These are phyloP conservation scores for Sebastes paucispinis DNA, from an alignment of 2,797 vertebrate genomes.

Conservation along the genomic window DNA sequence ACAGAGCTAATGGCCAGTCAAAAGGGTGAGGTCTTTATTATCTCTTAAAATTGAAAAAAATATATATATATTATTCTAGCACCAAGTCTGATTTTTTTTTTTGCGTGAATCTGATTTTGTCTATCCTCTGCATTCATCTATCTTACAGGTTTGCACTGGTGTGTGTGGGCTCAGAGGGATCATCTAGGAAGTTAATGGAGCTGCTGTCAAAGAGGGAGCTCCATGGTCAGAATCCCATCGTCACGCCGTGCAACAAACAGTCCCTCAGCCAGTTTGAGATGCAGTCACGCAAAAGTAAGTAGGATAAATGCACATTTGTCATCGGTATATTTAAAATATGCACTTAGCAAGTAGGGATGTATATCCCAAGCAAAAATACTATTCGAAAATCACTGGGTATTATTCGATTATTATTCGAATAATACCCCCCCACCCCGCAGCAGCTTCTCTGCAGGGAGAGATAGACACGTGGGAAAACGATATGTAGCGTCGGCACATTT, in stretches of 20 bases:
- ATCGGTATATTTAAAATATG: not conserved
- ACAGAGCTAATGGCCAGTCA: slow-evolving; percentile 97
- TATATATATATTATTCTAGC: too few species aligned
- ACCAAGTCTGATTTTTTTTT: not conserved
- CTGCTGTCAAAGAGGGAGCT: slow-evolving; percentile 96
- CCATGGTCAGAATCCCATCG: slow-evolving; percentile 97
- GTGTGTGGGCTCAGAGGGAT: slow-evolving; percentile 95
- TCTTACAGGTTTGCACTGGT: slow-evolving; percentile 92
- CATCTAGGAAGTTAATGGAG: slow-evolving; percentile 97
- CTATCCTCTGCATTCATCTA: not conserved
- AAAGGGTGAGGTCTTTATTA: slow-evolving; percentile 88
- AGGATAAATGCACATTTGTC: not conserved
- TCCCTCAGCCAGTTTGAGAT: slow-evolving; percentile 99
- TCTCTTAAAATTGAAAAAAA: not conserved
- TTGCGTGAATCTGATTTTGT: not conserved
- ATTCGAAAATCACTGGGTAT: too few species aligned
- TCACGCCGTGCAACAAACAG: slow-evolving; percentile 98
- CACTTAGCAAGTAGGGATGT: not conserved
- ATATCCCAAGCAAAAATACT: too few species aligned
- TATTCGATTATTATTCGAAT: not conserved
- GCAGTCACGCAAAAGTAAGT: slow-evolving; percentile 98
- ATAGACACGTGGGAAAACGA: too few species aligned
- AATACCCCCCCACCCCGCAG: too few species aligned
- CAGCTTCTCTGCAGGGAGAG: too few species aligned
- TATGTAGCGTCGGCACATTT: too few species aligned